Conservation (phyloP, 2,797 vertebrate species). For the Phalanger gymnotis region DNA sequence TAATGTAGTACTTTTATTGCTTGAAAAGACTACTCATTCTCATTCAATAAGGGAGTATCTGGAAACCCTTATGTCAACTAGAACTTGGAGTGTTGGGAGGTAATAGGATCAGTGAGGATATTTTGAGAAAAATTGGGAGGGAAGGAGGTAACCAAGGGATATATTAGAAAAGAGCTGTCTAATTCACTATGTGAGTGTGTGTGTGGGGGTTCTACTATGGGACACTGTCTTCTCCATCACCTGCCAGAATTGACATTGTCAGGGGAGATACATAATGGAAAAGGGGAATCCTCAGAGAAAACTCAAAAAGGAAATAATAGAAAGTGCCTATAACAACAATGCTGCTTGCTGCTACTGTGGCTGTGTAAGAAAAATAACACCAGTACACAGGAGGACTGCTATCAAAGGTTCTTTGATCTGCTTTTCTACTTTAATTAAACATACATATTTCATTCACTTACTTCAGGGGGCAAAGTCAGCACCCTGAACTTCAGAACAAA, state of each 20-base stretch:
- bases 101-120: not conserved
- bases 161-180: not conserved
- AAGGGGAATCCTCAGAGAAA: not conserved
- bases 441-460: too few relatives aligned
- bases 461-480: too few relatives aligned
- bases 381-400: too few relatives aligned
- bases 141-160: not conserved
- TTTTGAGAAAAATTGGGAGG: not conserved
- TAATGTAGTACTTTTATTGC: not conserved
- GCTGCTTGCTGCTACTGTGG: too few relatives aligned
- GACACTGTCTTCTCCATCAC: not conserved
- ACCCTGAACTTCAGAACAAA: too few relatives aligned
- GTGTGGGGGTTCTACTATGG: not conserved
- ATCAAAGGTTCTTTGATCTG: too few relatives aligned
- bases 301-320: not conserved
- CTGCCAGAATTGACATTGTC: not conserved
- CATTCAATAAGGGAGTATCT: not conserved
- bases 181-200: not conserved
- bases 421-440: too few relatives aligned
- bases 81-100: not conserved
- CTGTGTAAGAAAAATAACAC: too few relatives aligned
- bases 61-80: not conserved
- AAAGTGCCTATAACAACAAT: too few relatives aligned
- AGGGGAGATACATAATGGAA: not conserved
- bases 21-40: too few relatives aligned